These are phyloP conservation scores for Dromas ardeola DNA, from an alignment of 2,113 vertebrate genomes.

Conservation along the genomic window DNA sequence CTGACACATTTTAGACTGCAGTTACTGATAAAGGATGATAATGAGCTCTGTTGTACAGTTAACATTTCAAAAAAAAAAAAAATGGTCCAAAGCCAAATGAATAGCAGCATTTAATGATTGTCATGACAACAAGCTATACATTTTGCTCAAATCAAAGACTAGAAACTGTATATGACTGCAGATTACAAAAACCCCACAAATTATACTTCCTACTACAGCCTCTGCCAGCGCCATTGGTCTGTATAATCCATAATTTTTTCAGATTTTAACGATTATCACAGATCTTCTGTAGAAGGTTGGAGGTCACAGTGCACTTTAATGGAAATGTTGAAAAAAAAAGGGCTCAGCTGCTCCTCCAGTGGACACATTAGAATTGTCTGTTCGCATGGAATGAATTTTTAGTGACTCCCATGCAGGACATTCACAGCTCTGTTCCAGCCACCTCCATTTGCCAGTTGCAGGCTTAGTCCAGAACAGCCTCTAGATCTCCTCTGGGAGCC, in stretches of 20 bases:
- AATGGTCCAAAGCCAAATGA: not conserved
- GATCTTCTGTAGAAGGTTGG: not conserved
- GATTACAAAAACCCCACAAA: not conserved
- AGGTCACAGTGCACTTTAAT: not conserved
- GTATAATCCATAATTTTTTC: rapidly evolving
- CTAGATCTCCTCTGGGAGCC: not conserved
- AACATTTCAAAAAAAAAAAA: not conserved
- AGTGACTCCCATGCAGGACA: not conserved
- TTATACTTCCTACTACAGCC: not conserved
- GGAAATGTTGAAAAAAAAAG: not conserved
- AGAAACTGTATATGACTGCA: not conserved
- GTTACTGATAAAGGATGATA: not conserved
- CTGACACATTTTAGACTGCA: not conserved
- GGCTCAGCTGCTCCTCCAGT: not conserved
- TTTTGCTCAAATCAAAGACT: not conserved
- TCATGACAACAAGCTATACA: not conserved
- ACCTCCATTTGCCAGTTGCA: not conserved
- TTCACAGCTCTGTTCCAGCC: not conserved
- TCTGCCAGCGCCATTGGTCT: not conserved
- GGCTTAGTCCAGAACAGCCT: not conserved
- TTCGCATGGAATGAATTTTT: not conserved
- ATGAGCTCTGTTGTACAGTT: not conserved
- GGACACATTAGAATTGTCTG: not conserved
- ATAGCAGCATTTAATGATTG: not conserved
- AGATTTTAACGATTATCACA: not conserved